Percentiles rank a stretch among this genome's conserved stretches.
These are phyloP conservation scores for Antennarius striatus DNA, from an alignment of 2,113 vertebrate species.

Conservation along the genomic window DNA sequence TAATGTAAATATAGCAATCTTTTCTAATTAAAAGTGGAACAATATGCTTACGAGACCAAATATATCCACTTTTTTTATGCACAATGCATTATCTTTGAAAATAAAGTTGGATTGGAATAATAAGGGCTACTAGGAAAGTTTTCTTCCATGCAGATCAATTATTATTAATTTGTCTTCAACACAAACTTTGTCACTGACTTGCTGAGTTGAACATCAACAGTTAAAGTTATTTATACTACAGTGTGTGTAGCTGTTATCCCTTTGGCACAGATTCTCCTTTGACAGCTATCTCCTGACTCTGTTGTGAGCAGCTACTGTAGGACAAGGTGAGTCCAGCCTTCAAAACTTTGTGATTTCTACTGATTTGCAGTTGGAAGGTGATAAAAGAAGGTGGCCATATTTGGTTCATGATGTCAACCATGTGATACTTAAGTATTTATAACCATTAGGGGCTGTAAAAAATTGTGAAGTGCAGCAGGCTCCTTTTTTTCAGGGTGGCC, in stretches of 20 bases:
- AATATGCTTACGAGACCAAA: conserved; percentile 19
- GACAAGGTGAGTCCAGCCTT: conserved; percentile 79
- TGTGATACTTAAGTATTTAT: conserved; percentile 77
- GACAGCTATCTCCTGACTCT: conserved; percentile 35
- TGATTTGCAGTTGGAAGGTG: conserved; percentile 64
- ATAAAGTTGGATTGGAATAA: conserved; percentile 11
- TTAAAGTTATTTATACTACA: conserved; percentile 2
- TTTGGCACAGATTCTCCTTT: conserved; percentile 57
- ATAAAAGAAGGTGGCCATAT: conserved; percentile 66
- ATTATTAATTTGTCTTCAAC: neutral
- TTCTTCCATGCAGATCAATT: neutral
- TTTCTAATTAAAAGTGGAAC: conserved; percentile 9
- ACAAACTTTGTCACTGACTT: conserved; percentile 16
- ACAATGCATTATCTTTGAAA: conserved; percentile 27
- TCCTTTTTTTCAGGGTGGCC: conserved; percentile 65
- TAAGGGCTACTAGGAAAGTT: neutral
- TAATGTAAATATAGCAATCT: conserved; percentile 28
- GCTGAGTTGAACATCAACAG: conserved; percentile 16
- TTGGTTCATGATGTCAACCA: conserved; percentile 72
- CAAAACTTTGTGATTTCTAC: conserved; percentile 71
- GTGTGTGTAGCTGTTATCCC: conserved; percentile 14
- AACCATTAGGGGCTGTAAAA: conserved; percentile 69
- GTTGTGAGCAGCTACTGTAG: conserved; percentile 58
- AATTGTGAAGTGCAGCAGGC: conserved; percentile 52
- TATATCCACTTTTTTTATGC: conserved; percentile 17